These are phyloP conservation scores for Archips crataeganus DNA, from an alignment of 2,888 invertebrate species.

Conservation along the genomic window DNA sequence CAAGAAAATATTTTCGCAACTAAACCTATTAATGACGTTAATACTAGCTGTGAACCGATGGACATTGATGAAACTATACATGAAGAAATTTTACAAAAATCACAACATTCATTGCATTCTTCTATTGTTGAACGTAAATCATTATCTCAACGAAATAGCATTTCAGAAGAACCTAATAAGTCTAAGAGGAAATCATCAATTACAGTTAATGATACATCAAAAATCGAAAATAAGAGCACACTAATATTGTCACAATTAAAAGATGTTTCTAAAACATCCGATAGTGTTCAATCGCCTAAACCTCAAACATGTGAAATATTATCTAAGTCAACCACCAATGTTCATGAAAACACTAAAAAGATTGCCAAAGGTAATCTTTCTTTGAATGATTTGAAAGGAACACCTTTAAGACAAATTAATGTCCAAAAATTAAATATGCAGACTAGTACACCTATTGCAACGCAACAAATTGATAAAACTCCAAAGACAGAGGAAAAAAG, in stretches of 20 bases:
- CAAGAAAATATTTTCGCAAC: conserved; percentile 1
- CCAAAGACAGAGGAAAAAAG: conserved; percentile 39
- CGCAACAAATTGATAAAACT: conserved; percentile 5
- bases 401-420: conserved; percentile 21
- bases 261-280: conserved; percentile 30
- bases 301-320: conserved; percentile 7
- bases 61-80: conserved; percentile 79
- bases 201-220: conserved; percentile 31
- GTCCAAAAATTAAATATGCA: conserved; percentile 33
- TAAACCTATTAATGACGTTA: conserved; percentile 42
- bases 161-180: conserved; percentile 42
- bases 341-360: conserved; percentile 4
- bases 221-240: conserved; percentile 34
- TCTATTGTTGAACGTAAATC: conserved; percentile 8
- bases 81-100: conserved; percentile 58
- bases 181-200: conserved; percentile 50
- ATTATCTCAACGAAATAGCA: conserved; percentile 20
- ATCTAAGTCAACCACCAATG: conserved; percentile 23
- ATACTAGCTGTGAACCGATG: conserved; percentile 75
- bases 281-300: conserved; percentile 23
- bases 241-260: conserved; percentile 37
- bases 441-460: conserved; percentile 38
- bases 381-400: conserved; percentile 30
- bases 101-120: conserved; percentile 1
- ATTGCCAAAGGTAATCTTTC: conserved; percentile 25